These are phyloP conservation scores for Drosophila silvestris DNA, from an alignment of 2,888 invertebrate genomes.

Conservation along the genomic window DNA sequence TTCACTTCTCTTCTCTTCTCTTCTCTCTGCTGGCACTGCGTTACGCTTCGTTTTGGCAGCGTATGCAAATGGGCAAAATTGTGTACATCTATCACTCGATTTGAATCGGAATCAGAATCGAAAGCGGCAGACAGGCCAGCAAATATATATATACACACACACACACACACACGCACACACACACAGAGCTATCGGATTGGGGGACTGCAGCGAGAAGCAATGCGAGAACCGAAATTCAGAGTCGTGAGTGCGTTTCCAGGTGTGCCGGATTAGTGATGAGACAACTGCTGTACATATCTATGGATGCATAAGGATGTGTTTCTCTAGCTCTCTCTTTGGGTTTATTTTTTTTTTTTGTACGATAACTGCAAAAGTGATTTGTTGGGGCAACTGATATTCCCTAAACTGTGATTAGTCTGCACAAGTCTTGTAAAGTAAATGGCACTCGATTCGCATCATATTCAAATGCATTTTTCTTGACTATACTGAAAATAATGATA, in stretches of 20 bases:
- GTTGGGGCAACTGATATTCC: slow-evolving; percentile 34
- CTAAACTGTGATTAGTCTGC: slow-evolving; percentile 46
- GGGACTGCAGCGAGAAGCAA: neutral
- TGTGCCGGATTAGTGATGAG: slow-evolving; percentile 69
- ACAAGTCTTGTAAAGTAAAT: slow-evolving; percentile 10
- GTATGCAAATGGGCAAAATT: slow-evolving; percentile 78
- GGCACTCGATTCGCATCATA: slow-evolving; percentile 17
- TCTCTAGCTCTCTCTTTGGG: neutral
- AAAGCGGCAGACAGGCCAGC: slow-evolving; percentile 33
- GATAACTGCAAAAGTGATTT: slow-evolving; percentile 42
- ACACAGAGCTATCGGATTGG: slow-evolving; percentile 7
- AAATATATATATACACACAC: slow-evolving; percentile 10
- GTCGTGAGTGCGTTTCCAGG: slow-evolving; percentile 61
- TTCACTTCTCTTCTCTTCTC: neutral
- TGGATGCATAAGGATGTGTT: slow-evolving; percentile 1
- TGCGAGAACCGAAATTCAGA: slow-evolving; percentile 16
- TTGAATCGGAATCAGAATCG: slow-evolving; percentile 62
- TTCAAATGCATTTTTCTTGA: slow-evolving; percentile 12
- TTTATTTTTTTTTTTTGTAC: slow-evolving; percentile 3
- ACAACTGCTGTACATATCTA: slow-evolving; percentile 47
- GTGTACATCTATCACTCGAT: slow-evolving; percentile 80
- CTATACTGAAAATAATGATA: neutral
- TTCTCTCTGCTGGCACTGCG: slow-evolving; percentile 26
- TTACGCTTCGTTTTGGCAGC: slow-evolving; percentile 66
- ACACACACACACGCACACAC: slow-evolving; percentile 11